Base-by-base conservation (phyloP, 2,797 vertebrate species). In the Saxicola maurus region DNA sequence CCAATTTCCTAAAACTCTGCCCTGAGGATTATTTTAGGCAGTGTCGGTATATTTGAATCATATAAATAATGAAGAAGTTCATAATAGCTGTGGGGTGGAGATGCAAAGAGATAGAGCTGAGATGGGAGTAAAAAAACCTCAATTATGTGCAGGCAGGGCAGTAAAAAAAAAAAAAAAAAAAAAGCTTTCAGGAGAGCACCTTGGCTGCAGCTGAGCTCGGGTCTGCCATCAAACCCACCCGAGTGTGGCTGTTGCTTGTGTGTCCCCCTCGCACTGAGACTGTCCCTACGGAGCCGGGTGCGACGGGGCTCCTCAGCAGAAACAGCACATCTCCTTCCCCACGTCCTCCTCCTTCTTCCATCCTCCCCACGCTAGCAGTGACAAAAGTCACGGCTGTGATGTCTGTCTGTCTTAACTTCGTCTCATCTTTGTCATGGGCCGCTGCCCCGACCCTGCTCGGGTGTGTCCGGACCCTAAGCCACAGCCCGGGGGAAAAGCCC, bases 1-100 rank as follows among this genome's bases (percentile, higher is more conserved):
- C 86, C 74, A 51, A 60, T 90, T 95, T 93, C 94, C 88, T 90
- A 92, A 79, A 91, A 68, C 78, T 85, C 33, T 65, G 40, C 43
- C 57, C 59, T 30, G 51, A 51, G 55, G 69, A 61, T 16, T 82
- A 67, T 81, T 90, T 92, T 60, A 62, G 79, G 61, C 66, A 48
- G 18, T n/a, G 59, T 89, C 17, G 1, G 43, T 62, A 38, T 57
- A 55, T 85, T 87, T 87, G 62, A 90, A 75, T 17, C 6, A 46
- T n/a, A 49, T 30, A 80, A 92, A 91, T 38, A 92, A 73, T 57
- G 61, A 61, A 86, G 28, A 37, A 74, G 65, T 37, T 92, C 25
- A 43, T 68, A 67, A 87, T 20, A 59, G 46, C 38, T 6, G 3
- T 30, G 19, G n/a, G 65, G 62, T 33, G 33, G 48, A 15, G 43